Evolutionary conservation across 2,888 invertebrate genomes (phyloP).

Genomic region (Nasonia oneida): DNA sequence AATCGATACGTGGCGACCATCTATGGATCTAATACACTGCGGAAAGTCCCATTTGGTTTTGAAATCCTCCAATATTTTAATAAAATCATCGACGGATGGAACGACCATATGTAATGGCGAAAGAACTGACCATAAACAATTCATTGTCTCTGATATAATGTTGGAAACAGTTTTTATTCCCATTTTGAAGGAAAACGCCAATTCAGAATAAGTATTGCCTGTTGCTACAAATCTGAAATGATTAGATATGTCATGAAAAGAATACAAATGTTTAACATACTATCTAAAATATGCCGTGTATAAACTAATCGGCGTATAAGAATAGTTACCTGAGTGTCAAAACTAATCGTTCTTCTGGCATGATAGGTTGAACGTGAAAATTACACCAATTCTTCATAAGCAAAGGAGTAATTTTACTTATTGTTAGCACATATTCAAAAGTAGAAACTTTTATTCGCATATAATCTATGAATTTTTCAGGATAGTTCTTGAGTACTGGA

Average conservation of each 20-base stretch:
- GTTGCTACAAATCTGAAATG: conserved; percentile 42
- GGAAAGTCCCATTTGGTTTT: conserved; percentile 19
- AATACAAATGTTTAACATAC: no score
- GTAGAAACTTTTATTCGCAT: conserved; percentile 7
- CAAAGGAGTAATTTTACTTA: not conserved
- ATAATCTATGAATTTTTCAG: conserved; percentile 18
- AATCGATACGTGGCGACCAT: conserved; percentile 9
- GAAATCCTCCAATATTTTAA: conserved; percentile 47
- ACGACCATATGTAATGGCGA: conserved; percentile 47
- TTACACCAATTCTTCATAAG: conserved; percentile 37
- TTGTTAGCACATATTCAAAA: conserved; percentile 4
- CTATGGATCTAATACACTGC: conserved; percentile 36
- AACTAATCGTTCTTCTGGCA: conserved; percentile 8
- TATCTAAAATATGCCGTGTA: no score
- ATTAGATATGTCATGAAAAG: no score
- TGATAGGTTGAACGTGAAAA: conserved; percentile 32
- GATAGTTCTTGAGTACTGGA: conserved; percentile 8
- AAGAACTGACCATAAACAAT: conserved; percentile 24
- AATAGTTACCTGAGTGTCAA: no score
- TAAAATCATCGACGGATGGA: conserved; percentile 39
- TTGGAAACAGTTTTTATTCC: conserved; percentile 28
- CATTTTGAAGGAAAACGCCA: conserved; percentile 37
- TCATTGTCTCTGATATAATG: conserved; percentile 25
- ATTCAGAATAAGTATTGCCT: not conserved
- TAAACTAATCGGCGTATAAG: no score